Percentiles rank a stretch among this genome's conserved stretches.
These are phyloP conservation scores for Andrena flavipes DNA, from an alignment of 2,888 invertebrate genomes.

Conservation along the genomic window DNA sequence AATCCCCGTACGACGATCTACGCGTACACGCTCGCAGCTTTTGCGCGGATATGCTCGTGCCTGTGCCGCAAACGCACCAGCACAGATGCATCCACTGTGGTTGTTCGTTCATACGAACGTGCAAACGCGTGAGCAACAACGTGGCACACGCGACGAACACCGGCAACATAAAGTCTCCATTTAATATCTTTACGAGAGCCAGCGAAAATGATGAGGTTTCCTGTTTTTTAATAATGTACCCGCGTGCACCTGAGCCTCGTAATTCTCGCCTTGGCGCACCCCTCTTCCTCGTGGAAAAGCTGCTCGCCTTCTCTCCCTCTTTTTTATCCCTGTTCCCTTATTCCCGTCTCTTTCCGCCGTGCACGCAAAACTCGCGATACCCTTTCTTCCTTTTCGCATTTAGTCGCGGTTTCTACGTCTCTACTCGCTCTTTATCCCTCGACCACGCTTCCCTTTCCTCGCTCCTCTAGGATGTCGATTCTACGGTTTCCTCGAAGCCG, in stretches of 20 bases:
- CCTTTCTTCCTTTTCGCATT: slow-evolving; percentile 54
- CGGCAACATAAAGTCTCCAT: slow-evolving; percentile 83
- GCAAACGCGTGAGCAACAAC: slow-evolving; percentile 50
- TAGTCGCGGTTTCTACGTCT: slow-evolving; percentile 48
- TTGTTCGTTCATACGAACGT: background rate
- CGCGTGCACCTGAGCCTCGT: slow-evolving; percentile 82
- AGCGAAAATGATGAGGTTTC: slow-evolving; percentile 83
- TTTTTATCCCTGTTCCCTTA: slow-evolving; percentile 33
- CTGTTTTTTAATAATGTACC: slow-evolving; percentile 84
- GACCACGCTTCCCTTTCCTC: slow-evolving; percentile 35
- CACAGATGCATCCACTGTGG: background rate
- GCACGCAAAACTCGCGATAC: slow-evolving; percentile 7
- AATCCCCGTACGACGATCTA: slow-evolving; percentile 58
- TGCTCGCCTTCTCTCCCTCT: slow-evolving; percentile 42
- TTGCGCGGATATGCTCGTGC: no score
- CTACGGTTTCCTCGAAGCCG: slow-evolving; percentile 15
- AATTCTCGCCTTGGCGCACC: slow-evolving; percentile 75
- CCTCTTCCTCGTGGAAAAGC: slow-evolving; percentile 56
- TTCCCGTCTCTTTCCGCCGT: slow-evolving; percentile 34
- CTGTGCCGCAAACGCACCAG: background rate
- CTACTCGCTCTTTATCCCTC: slow-evolving; percentile 50
- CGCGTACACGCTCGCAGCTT: slow-evolving; percentile 6
- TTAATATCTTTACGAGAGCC: slow-evolving; percentile 83
- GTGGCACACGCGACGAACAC: slow-evolving; percentile 61
- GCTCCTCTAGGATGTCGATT: slow-evolving; percentile 11